Conservation (phyloP, 2,797 vertebrate genomes). For the Gallinago solitaria region DNA sequence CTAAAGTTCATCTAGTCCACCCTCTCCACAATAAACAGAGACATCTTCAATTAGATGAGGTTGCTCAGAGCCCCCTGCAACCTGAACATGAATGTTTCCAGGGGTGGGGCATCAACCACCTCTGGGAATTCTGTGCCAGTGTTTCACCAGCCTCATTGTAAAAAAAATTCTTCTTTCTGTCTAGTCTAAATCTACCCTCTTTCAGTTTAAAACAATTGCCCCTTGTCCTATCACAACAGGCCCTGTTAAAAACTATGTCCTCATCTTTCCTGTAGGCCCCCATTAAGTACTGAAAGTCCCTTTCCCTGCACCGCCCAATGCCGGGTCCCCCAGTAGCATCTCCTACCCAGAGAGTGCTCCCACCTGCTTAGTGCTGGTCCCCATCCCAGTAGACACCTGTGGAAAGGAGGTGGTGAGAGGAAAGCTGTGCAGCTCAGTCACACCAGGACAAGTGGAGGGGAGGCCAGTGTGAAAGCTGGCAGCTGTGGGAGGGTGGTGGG, state of each 20-base stretch:
- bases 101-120: background rate
- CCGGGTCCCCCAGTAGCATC: rapidly evolving
- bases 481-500: background rate
- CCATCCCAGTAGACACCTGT: rapidly evolving
- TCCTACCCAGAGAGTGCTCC: background rate
- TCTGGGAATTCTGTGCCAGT: background rate
- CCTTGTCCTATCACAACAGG: background rate
- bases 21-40: background rate
- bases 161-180: background rate
- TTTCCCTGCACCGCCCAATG: background rate
- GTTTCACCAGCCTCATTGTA: background rate
- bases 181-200: background rate
- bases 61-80: background rate
- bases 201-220: background rate
- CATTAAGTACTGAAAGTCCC: background rate
- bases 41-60: background rate
- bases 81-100: background rate
- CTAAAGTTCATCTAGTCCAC: background rate
- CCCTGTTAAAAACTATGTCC: background rate
- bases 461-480: background rate
- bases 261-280: background rate
- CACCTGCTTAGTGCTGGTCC: rapidly evolving
- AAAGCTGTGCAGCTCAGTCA: background rate
- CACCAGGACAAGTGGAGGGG: no score
- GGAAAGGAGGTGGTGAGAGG: background rate